Evolutionary conservation across 2,113 vertebrate genomes (phyloP).

Genomic region (Lepidothrix coronata): DNA sequence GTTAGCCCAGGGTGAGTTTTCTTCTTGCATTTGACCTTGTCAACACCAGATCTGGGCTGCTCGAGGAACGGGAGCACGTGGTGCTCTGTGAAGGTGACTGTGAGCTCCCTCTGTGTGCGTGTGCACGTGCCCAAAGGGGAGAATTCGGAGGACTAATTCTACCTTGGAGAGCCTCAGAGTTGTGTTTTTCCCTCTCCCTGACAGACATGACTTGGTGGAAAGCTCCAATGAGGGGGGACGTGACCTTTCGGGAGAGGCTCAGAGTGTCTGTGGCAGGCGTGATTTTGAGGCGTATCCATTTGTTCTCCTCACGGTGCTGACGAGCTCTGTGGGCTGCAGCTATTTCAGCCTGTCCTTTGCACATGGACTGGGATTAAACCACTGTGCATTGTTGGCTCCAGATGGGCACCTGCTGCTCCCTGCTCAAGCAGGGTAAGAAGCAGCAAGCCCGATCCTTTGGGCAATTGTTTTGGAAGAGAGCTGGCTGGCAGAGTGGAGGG

Average conservation of each 20-base stretch:
- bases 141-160: not conserved
- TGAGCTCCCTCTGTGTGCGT: accelerated
- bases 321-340: not conserved
- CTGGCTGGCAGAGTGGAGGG: not conserved
- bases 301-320: not conserved
- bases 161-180: not conserved
- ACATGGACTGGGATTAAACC: not conserved
- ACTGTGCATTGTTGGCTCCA: not conserved
- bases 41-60: not conserved
- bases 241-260: not conserved
- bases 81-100: not conserved
- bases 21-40: conserved; percentile 33
- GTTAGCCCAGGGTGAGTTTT: not conserved
- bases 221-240: not conserved
- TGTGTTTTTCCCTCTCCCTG: not conserved
- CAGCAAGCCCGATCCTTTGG: accelerated
- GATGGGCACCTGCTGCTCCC: conserved; percentile 1
- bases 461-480: not conserved
- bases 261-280: not conserved
- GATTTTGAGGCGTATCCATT: not conserved
- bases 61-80: not conserved
- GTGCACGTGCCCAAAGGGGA: not conserved
- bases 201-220: not conserved
- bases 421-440: not conserved
- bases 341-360: not conserved